A percentile compares a stretch with the other conserved stretches of the same genome.
Conservation (phyloP, 1,140 invertebrate genomes). For the Cyclargus thomasi region DNA sequence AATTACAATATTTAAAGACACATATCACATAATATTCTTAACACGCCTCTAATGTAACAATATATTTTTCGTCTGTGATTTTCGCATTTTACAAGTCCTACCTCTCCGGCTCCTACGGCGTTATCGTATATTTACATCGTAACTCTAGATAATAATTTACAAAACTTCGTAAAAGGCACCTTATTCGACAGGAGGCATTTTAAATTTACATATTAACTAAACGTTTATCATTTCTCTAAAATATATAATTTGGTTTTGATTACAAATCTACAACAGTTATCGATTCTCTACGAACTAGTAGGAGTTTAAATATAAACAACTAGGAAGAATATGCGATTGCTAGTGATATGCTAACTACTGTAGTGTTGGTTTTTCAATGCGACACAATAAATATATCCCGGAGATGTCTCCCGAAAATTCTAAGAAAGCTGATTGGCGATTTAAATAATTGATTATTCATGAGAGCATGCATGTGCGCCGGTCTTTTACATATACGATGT, state of each 20-base stretch:
- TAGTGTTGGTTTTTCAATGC: slow-evolving; percentile 46
- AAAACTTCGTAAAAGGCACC: slow-evolving; percentile 69
- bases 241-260: slow-evolving; percentile 75
- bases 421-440: slow-evolving; percentile 59
- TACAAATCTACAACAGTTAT: slow-evolving; percentile 71
- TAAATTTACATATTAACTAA: slow-evolving; percentile 73
- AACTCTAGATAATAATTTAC: slow-evolving; percentile 70
- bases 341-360: slow-evolving; percentile 29
- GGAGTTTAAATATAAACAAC: slow-evolving; percentile 73
- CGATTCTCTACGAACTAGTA: slow-evolving; percentile 69
- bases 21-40: slow-evolving; percentile 31
- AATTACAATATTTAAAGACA: slow-evolving; percentile 34
- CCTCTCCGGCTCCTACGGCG: slow-evolving; percentile 60
- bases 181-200: slow-evolving; percentile 72
- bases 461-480: slow-evolving; percentile 62
- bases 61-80: slow-evolving; percentile 12
- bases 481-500: slow-evolving; percentile 68
- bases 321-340: slow-evolving; percentile 73
- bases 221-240: slow-evolving; percentile 72
- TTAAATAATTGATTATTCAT: slow-evolving; percentile 74
- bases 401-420: slow-evolving; percentile 38
- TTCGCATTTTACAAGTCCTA: slow-evolving; percentile 53
- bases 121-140: slow-evolving; percentile 71
- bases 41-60: slow-evolving; percentile 55
- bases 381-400: slow-evolving; percentile 26